These are phyloP conservation scores for Chalcis sispes DNA, from an alignment of 2,888 invertebrate genomes.

Conservation along the genomic window DNA sequence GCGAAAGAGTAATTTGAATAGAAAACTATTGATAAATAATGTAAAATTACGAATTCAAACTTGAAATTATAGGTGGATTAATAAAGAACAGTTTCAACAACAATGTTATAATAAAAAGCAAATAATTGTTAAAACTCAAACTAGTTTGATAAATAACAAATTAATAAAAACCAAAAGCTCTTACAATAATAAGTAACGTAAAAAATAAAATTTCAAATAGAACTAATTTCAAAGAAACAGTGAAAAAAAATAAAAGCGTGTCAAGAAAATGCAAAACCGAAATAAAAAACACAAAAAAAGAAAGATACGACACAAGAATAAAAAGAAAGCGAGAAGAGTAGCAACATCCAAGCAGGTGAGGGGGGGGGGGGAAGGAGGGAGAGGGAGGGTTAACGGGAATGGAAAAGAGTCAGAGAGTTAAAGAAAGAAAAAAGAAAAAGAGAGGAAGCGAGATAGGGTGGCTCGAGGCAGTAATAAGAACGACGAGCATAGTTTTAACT, in stretches of 20 bases:
- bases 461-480: conserved; percentile 76
- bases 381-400: background rate
- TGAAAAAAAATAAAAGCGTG: conserved; percentile 1
- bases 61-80: too few species aligned
- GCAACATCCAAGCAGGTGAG: background rate
- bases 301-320: background rate
- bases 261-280: background rate
- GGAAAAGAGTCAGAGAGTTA: conserved; percentile 1
- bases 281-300: background rate
- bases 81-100: background rate
- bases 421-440: conserved; percentile 9
- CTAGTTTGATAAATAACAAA: background rate
- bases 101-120: too few species aligned
- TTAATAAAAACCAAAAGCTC: background rate
- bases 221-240: background rate
- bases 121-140: background rate
- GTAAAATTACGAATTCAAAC: too few species aligned
- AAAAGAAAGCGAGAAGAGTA: background rate
- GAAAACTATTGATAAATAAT: too few species aligned
- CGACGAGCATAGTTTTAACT: conserved; percentile 76
- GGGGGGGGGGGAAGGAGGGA: background rate
- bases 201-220: background rate
- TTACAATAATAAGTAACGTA: background rate
- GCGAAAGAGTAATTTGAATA: too few species aligned
- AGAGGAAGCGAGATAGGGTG: conserved; percentile 63